Base-by-base conservation (phyloP, 2,113 vertebrate species). In the Rhabdomys dilectus region DNA sequence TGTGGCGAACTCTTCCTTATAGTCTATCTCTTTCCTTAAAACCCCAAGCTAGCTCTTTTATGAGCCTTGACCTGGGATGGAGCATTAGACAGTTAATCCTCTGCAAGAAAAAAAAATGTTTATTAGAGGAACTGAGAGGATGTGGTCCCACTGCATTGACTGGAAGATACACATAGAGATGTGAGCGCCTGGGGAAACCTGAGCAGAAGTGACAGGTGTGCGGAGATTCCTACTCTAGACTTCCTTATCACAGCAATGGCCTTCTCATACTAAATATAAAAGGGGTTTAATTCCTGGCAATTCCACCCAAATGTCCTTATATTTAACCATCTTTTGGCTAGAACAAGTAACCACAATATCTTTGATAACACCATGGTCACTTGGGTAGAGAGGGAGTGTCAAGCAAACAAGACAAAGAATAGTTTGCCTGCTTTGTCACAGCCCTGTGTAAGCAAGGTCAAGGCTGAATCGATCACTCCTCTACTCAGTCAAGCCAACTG, bases 31-130 rank as follows among this genome's bases (percentile, higher is more conserved):
- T 96, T 96, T 96, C 91, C 39, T 95, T 95, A 96, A 96, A 34
- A 97, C 93, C 92, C 89, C 95, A 97, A 97, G 94, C 16, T 97
- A 98, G 86, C 93, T 97, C 77, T 98, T 97, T 96, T 91, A 96
- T 62, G 76, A 72, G 9, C 0, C 34, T 58, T 95, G 73, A 86
- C 84, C 96, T 96, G 92, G 93, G 62, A 91, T 64, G 31, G 45
- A 96, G 77, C 88, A 72, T 39, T 51, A 77, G 90, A 94, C 85
- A 93, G 93, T 68, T 77, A 87, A 60, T 62, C 48, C 13, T 78
- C 94, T 68, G 60, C 91, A 84, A 39, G 60, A 91, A 56, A 29
- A 78, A 4, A 76, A 39, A 58, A 91, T 48, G 21, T 9, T 34
- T 64, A 73, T 93, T 76, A 36, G 3, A 58, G 42, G 56, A 73